Conservation (phyloP, 1,140 invertebrate species). For the Limonius californicus region DNA sequence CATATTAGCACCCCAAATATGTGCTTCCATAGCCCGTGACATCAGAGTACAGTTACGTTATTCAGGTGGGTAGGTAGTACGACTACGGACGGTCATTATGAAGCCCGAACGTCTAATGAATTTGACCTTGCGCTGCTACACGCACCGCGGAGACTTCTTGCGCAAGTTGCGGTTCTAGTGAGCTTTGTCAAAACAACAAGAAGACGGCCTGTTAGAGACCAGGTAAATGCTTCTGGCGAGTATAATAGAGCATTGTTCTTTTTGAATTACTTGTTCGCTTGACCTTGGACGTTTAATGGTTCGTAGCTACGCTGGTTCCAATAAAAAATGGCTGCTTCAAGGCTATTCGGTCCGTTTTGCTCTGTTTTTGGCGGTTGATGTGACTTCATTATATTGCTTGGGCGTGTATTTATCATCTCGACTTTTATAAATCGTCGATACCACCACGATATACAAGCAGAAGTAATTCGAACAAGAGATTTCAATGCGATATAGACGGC, state of each 20-base stretch:
- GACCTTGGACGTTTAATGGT: slow-evolving; percentile 22
- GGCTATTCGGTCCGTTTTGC: slow-evolving; percentile 2
- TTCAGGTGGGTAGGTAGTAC: slow-evolving; percentile 13
- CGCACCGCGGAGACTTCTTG: not conserved
- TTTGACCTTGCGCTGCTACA: slow-evolving; percentile 6
- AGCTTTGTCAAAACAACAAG: slow-evolving; percentile 19
- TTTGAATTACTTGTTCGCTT: slow-evolving; percentile 27
- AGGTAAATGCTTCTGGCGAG: slow-evolving; percentile 16
- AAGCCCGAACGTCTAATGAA: slow-evolving; percentile 8
- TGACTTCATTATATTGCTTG: not conserved
- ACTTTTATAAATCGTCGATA: no score
- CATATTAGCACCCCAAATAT: slow-evolving; percentile 5
- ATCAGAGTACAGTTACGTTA: slow-evolving; percentile 18
- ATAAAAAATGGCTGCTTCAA: slow-evolving; percentile 7
- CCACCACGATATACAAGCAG: no score
- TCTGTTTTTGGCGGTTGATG: slow-evolving; percentile 6
- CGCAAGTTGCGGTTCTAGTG: not conserved
- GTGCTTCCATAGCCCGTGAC: not conserved
- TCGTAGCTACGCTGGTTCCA: slow-evolving; percentile 10
- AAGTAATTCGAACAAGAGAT: no score
- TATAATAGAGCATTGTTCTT: slow-evolving; percentile 34
- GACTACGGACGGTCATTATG: slow-evolving; percentile 5
- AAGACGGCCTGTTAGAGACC: slow-evolving; percentile 5
- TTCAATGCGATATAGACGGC: no score
- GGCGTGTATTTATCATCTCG: no score